Evolutionary conservation across 2,888 invertebrate species (phyloP).

Genomic region (Napeogenes inachia): DNA sequence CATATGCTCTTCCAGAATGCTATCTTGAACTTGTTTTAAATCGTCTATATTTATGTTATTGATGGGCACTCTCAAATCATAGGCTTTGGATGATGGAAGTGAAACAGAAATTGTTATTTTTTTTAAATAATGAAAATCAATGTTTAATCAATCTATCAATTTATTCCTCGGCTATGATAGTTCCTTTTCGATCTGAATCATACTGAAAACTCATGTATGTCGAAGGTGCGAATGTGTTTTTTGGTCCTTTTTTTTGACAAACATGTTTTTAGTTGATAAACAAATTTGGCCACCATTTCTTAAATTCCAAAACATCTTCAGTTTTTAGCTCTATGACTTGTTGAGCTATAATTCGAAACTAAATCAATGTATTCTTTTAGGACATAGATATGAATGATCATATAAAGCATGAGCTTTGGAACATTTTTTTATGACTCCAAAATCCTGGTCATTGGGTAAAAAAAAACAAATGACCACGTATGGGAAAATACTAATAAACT

Average conservation of each 20-base stretch:
- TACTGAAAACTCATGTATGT: slow-evolving; percentile 25
- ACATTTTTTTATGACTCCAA: slow-evolving; percentile 29
- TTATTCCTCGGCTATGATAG: slow-evolving; percentile 17
- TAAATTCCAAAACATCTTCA: slow-evolving; percentile 29
- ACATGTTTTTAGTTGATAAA: slow-evolving; percentile 21
- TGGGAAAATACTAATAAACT: slow-evolving; percentile 27
- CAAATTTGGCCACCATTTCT: slow-evolving; percentile 28
- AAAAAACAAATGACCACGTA: slow-evolving; percentile 23
- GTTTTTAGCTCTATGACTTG: slow-evolving; percentile 29
- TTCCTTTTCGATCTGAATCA: slow-evolving; percentile 23
- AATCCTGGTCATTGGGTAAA: slow-evolving; percentile 24
- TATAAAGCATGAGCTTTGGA: no score
- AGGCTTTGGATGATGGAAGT: slow-evolving; percentile 23
- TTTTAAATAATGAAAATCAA: slow-evolving; percentile 21
- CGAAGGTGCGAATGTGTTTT: slow-evolving; percentile 24
- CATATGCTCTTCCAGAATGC: slow-evolving; percentile 26
- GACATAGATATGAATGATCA: slow-evolving; percentile 29
- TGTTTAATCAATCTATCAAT: slow-evolving; percentile 24
- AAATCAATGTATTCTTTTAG: slow-evolving; percentile 29
- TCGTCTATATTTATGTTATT: slow-evolving; percentile 21
- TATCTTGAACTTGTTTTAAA: slow-evolving; percentile 25
- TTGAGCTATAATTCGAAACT: slow-evolving; percentile 33
- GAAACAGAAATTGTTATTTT: slow-evolving; percentile 24
- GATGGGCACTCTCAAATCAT: slow-evolving; percentile 24
- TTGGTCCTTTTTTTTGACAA: slow-evolving; percentile 26